Conservation (phyloP, 2,113 vertebrate genomes). For the Philantomba maxwellii region DNA sequence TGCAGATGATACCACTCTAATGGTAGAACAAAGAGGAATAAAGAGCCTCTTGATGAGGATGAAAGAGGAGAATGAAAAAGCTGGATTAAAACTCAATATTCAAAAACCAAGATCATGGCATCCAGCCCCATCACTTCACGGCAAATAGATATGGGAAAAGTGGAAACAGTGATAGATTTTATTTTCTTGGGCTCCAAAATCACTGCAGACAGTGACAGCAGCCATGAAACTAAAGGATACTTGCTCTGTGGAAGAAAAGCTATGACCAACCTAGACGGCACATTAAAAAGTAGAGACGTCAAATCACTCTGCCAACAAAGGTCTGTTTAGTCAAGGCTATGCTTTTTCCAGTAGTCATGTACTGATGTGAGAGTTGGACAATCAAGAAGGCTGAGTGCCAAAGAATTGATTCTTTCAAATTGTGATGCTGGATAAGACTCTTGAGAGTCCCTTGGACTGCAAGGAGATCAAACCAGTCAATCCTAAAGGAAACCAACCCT, state of each 20-base stretch:
- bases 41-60: neutral
- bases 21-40: neutral
- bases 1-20: neutral
- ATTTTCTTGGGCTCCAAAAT: neutral
- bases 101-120: neutral
- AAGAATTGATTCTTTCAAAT: neutral
- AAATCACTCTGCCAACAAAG: neutral
- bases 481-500: neutral
- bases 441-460: neutral
- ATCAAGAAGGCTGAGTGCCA: neutral
- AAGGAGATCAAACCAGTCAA: neutral
- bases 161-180: neutral
- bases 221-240: neutral
- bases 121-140: rapidly evolving
- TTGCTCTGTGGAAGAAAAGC: neutral
- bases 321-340: neutral
- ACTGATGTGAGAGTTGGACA: neutral
- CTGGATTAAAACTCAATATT: neutral
- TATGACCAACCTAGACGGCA: neutral
- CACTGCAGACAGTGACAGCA: neutral
- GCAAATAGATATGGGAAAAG: neutral
- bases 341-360: neutral
- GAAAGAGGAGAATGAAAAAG: neutral
- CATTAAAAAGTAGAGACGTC: neutral
- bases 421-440: neutral